Base-by-base conservation (phyloP, 1,140 invertebrate genomes). In the Kradibia gibbosae region DNA sequence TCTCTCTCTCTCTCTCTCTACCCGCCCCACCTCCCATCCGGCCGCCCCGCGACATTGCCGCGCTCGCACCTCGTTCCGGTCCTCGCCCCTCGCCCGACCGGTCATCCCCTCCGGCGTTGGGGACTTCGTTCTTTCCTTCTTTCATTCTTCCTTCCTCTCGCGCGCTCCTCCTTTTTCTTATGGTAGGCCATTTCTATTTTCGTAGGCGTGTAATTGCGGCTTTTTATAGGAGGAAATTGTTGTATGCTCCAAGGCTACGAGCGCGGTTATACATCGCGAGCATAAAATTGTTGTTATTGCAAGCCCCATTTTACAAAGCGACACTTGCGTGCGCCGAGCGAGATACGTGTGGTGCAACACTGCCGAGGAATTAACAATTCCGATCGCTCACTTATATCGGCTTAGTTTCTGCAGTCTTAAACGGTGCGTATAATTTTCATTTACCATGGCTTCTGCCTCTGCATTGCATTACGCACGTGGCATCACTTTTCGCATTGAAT, bases 171-270 rank as follows among this genome's bases (percentile, higher is more conserved):
- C n/a, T 70, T 77, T 77, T 65, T 77, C 20, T 36, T 71, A 50
- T 74, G 71, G 42, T 42, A 50, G 60, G 65, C 48, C 53, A 70
- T 80, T 80, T 80, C 78, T 80, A 80, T 80, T 80, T 80, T 73
- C 78, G 78, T 80, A 80, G 67, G 78, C 78, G 67, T 73, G 78
- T 80, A 80, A 80, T 80, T 80, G 53, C 78, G 55, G 50, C 78
- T 80, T 80, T 80, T 80, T 80, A 80, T 80, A 80, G 70, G 70
- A 80, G 17, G 53, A 39, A 80, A 80, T 80, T 73, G 78, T 80
- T 80, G 42, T 70, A 50, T 34, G 48, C 62, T 62, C 45, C 71
- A 48, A 50, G 28, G 25, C 48, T 57, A 25, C 22, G 36, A 42
- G 11, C 22, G 62, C 34, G 8, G 34, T 34, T n/a, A 20, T 45